Evolutionary conservation across 2,113 vertebrate species (phyloP).

Genomic region (Embiotoca jacksoni): DNA sequence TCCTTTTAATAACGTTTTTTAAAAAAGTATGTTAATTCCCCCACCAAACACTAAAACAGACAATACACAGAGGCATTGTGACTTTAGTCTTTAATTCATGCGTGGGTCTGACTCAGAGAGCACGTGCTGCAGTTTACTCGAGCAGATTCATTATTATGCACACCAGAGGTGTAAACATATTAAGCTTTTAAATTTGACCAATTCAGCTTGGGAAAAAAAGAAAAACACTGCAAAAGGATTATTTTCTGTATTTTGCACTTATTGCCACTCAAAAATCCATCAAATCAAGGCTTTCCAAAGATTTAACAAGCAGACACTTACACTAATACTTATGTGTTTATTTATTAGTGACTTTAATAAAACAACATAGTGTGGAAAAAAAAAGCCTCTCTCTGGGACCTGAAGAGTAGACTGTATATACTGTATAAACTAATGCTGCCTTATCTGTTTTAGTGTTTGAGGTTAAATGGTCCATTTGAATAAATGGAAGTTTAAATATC

Average conservation of each 20-base stretch:
- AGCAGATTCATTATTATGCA: background rate
- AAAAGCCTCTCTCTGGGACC: too few species aligned
- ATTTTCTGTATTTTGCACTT: too few species aligned
- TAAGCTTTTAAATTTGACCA: background rate
- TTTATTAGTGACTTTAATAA: too few species aligned
- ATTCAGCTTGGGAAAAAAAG: background rate
- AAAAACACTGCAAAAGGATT: too few species aligned
- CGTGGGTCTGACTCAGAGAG: background rate
- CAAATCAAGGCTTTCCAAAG: background rate
- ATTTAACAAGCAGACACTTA: background rate
- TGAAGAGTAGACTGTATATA: too few species aligned
- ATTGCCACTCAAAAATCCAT: background rate
- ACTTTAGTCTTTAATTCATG: background rate
- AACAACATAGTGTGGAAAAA: too few species aligned
- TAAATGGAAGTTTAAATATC: too few species aligned
- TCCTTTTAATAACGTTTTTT: background rate
- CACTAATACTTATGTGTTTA: too few species aligned
- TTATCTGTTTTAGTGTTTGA: too few species aligned
- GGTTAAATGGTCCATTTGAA: too few species aligned
- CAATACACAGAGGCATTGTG: background rate
- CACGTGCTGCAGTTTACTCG: background rate
- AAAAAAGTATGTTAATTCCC: background rate
- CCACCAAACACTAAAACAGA: conserved; percentile 29
- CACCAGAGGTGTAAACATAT: background rate
- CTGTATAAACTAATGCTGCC: too few species aligned